These are phyloP conservation scores for Sclerurus mexicanus DNA, from an alignment of 2,113 vertebrate species.

Conservation along the genomic window DNA sequence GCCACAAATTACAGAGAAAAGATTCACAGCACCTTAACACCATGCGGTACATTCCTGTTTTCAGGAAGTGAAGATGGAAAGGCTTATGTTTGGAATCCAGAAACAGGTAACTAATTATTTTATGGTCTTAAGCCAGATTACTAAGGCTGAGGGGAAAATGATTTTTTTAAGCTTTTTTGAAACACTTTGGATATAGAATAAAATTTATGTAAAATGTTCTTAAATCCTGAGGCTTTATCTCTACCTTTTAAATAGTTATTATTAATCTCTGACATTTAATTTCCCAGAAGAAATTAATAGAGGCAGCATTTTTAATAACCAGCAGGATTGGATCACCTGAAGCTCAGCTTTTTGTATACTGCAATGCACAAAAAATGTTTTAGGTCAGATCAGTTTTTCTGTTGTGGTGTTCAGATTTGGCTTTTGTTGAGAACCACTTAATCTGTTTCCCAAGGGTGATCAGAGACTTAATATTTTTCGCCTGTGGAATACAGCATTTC, in stretches of 20 bases:
- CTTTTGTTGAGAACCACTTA: neutral
- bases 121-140: neutral
- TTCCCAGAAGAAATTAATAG: neutral
- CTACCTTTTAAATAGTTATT: neutral
- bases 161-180: neutral
- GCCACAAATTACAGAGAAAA: constrained; percentile 93
- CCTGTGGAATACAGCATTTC: neutral
- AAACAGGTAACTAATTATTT: constrained; percentile 83
- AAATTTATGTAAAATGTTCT: neutral
- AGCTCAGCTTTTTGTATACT: neutral
- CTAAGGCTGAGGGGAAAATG: neutral
- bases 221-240: neutral
- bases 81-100: constrained; percentile 94
- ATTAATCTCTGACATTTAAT: neutral
- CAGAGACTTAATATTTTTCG: neutral
- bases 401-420: neutral
- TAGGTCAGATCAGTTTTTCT: neutral
- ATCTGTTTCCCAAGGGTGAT: neutral
- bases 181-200: neutral
- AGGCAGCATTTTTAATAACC: neutral
- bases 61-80: constrained; percentile 95
- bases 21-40: constrained; percentile 91
- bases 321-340: neutral
- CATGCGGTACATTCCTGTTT: constrained; percentile 92
- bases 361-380: neutral